Conservation (phyloP, 2,113 vertebrate genomes). For the Chaenocephalus aceratus region DNA sequence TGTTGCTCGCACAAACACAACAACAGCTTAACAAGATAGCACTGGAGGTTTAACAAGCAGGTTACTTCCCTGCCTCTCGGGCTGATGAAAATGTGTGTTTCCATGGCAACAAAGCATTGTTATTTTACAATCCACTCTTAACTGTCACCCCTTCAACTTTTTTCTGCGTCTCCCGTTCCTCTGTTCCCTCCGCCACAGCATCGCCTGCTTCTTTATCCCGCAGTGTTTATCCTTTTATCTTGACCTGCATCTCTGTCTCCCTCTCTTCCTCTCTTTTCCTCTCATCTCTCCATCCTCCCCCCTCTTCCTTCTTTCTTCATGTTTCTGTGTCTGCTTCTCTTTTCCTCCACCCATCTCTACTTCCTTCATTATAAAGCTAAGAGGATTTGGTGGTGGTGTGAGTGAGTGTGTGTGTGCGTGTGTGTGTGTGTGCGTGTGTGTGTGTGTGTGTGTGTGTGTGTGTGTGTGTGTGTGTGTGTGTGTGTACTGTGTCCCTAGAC, state of each 20-base stretch:
- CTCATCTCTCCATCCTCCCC: slow-evolving; percentile 44
- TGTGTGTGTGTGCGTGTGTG: slow-evolving; percentile 35
- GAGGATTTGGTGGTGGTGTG: slow-evolving; percentile 74
- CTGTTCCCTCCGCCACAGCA: slow-evolving; percentile 52
- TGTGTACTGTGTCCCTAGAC: slow-evolving; percentile 64
- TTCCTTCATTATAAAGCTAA: slow-evolving; percentile 81
- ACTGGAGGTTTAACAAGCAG: slow-evolving; percentile 75
- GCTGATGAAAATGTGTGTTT: slow-evolving; percentile 75
- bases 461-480: slow-evolving; percentile 2
- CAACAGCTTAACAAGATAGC: slow-evolving; percentile 78
- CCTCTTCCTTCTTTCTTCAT: slow-evolving; percentile 4
- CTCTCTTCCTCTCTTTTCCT: slow-evolving; percentile 5
- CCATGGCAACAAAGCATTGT: slow-evolving; percentile 77
- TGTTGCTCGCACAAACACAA: slow-evolving; percentile 71
- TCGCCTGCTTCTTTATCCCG: slow-evolving; percentile 42
- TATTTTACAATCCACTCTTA: slow-evolving; percentile 70
- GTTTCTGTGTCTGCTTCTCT: slow-evolving; percentile 36
- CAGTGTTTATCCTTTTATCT: slow-evolving; percentile 77
- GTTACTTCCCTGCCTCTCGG: slow-evolving; percentile 68
- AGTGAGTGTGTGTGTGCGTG: slow-evolving; percentile 40
- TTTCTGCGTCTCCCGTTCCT: slow-evolving; percentile 51
- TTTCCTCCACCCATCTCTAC: slow-evolving; percentile 47
- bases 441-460: slow-evolving; percentile 19
- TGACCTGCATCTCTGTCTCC: slow-evolving; percentile 71
- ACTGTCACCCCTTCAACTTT: slow-evolving; percentile 71